Evolutionary conservation across 2,113 vertebrate genomes (phyloP), one percentile per base, ranked within the genome.

Genomic region (Embiotoca jacksoni): DNA sequence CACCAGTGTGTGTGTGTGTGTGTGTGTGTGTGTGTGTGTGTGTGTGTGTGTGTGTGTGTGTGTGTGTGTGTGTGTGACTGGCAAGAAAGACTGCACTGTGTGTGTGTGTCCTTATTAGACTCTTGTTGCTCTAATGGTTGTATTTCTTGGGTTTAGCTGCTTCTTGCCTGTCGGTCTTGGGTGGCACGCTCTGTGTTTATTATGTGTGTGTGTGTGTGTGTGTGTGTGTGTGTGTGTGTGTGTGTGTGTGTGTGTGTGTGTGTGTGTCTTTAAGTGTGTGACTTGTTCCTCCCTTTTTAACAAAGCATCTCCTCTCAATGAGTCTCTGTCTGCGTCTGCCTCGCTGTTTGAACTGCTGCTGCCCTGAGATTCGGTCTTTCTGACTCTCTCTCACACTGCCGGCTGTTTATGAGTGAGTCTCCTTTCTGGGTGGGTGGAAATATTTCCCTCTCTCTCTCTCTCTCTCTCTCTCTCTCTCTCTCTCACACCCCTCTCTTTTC

Each of bases 361-460:
- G 72, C 67, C 79, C 87, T 92, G 82, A 91, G 90, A 85, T 87
- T 83, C 90, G 70, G 82, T 92, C 88, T 86, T 89, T 93, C 90
- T 94, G 89, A 90, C 83, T 89, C 83, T 80, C 81, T 32, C 87
- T 91, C 92, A 39, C 85, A 76, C 90, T 84, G 89, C 65, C 69
- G 74, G 83, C 90, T 91, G 91, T 93, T 95, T 94, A 94, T 94
- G 93, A 92, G 90, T 90, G 82, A 88, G 92, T 90, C 92, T 92
- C 90, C 85, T 80, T 86, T 85, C 91, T 92, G 92, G 93, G 94
- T 94, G 94, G 94, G 94, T 93, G 93, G 93, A 94, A 94, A 94
- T 95, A 85, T 88, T 81, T 90, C 85, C 83, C 84, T 83, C 62
- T 23, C 39, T 47, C 69, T 49, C 67, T 64, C 58, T 70, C 72